A percentile compares a stretch with the other conserved stretches of the same genome.
Evolutionary conservation across 2,888 invertebrate species (phyloP).

Genomic region (Ecliptopera silaceata): DNA sequence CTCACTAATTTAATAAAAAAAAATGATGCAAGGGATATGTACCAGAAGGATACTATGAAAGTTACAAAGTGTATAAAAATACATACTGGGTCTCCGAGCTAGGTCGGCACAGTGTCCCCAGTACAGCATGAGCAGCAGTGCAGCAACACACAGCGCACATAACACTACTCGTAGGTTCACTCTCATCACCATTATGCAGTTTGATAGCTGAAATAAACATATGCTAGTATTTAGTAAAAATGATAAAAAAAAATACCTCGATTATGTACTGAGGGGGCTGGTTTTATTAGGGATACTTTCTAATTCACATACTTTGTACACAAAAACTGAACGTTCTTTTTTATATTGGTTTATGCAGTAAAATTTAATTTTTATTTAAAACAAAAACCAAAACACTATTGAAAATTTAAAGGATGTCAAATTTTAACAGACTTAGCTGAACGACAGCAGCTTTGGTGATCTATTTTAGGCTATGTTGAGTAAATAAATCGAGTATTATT

Average conservation of each 20-base stretch:
- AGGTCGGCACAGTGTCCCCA: conserved; percentile 90
- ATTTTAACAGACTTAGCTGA: no score
- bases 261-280: no score
- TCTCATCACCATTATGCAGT: conserved; percentile 87
- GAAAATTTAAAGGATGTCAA: no score
- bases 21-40: no score
- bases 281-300: no score
- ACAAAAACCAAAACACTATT: background rate
- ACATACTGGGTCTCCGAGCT: conserved; percentile 62
- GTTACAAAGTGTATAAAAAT: background rate
- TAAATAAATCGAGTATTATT: background rate
- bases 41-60: background rate
- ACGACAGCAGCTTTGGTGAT: background rate
- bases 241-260: no score
- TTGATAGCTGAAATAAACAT: conserved; percentile 43
- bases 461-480: background rate
- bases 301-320: no score
- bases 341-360: background rate
- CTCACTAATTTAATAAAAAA: no score
- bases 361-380: background rate
- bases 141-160: conserved; percentile 84
- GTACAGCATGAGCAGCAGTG: conserved; percentile 87
- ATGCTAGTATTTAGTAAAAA: no score
- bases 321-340: no score
- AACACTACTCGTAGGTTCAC: conserved; percentile 90